Evolutionary conservation across 2,888 invertebrate genomes (phyloP).

Genomic region (Ornithoptera priamus): DNA sequence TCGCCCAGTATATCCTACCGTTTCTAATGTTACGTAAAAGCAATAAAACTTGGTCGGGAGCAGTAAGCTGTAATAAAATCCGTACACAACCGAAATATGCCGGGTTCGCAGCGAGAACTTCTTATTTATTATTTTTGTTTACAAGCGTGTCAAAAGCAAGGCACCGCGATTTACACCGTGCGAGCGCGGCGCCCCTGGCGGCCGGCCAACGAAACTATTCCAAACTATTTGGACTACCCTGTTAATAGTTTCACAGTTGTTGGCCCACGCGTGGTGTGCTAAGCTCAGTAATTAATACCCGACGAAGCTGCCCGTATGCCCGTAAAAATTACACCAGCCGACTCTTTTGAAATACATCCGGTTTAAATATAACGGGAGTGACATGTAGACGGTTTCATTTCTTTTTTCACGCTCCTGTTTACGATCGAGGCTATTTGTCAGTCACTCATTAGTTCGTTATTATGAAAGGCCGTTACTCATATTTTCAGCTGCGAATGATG

Average conservation of each 20-base stretch:
- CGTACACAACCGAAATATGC: conserved; percentile 55
- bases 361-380: conserved; percentile 44
- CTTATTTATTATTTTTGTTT: conserved; percentile 73
- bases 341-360: conserved; percentile 43
- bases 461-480: conserved; percentile 23
- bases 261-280: conserved; percentile 51
- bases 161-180: conserved; percentile 61
- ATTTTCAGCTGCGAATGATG: conserved; percentile 10
- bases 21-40: conserved; percentile 59
- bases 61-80: conserved; percentile 58
- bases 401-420: conserved; percentile 27
- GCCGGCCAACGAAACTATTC: conserved; percentile 69
- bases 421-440: conserved; percentile 25
- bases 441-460: conserved; percentile 19
- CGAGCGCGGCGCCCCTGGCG: conserved; percentile 58
- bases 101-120: conserved; percentile 38
- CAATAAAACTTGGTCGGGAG: conserved; percentile 58
- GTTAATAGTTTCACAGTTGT: conserved; percentile 72
- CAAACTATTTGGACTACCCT: conserved; percentile 61
- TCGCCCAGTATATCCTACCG: conserved; percentile 40
- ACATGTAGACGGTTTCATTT: conserved; percentile 35
- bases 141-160: conserved; percentile 66
- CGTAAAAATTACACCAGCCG: conserved; percentile 50
- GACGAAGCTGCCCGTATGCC: conserved; percentile 44
- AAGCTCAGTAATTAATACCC: conserved; percentile 64